These are phyloP conservation scores for Trachemys scripta DNA, from an alignment of 2,113 vertebrate species.

Conservation along the genomic window DNA sequence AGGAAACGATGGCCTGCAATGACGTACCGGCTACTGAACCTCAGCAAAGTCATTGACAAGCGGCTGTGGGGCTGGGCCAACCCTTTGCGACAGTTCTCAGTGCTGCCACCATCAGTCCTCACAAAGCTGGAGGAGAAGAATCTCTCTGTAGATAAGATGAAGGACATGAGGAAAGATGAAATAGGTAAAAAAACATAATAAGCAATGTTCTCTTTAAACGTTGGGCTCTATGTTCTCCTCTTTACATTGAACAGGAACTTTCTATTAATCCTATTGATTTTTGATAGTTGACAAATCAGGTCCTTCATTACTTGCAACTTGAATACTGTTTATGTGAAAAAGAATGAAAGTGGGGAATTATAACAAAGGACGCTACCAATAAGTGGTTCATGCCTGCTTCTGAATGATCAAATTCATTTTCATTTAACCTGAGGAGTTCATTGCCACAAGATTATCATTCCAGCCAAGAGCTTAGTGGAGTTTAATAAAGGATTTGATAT, in stretches of 20 bases:
- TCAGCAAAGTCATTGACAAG: slow-evolving; percentile 98
- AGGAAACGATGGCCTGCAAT: slow-evolving; percentile 97
- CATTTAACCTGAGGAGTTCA: slow-evolving; percentile 42
- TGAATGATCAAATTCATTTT: slow-evolving; percentile 55
- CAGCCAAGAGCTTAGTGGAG: slow-evolving; percentile 38
- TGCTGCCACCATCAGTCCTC: slow-evolving; percentile 88
- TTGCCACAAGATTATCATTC: slow-evolving; percentile 39
- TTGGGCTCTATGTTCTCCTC: neutral
- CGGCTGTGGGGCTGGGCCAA: slow-evolving; percentile 94
- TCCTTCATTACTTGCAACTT: neutral
- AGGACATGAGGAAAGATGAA: slow-evolving; percentile 98
- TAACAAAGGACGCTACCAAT: neutral
- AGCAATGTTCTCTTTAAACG: neutral
- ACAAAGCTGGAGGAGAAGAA: slow-evolving; percentile 93
- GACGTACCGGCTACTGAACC: slow-evolving; percentile 95
- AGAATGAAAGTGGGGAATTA: slow-evolving; percentile 21
- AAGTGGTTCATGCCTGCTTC: slow-evolving; percentile 26
- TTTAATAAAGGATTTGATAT: slow-evolving; percentile 51
- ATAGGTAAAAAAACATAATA: slow-evolving; percentile 87
- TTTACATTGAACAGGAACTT: neutral
- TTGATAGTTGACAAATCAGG: neutral
- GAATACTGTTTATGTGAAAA: slow-evolving; percentile 2
- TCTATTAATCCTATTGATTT: neutral
- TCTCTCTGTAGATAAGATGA: slow-evolving; percentile 94
- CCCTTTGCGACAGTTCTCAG: slow-evolving; percentile 93